Evolutionary conservation across 2,113 vertebrate genomes (phyloP), one percentile per base, ranked within the genome.

Genomic region (Apteryx owenii): DNA sequence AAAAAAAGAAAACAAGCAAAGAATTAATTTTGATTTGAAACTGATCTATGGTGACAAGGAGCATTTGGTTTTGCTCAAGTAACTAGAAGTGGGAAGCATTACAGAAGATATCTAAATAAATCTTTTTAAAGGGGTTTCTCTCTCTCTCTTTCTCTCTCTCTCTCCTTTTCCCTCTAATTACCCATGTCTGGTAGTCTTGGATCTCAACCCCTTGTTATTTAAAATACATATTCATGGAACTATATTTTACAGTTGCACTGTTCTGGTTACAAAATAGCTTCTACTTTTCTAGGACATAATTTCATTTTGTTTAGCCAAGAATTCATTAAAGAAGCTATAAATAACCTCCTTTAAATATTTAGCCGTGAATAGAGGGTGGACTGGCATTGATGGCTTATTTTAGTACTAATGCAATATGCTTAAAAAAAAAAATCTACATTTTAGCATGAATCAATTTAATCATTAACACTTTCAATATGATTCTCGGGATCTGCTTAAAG

Each of bases 281-380:
- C 96, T 95, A 97, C 97, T 98, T 98, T 98, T 98, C 98, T 98
- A 97, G 98, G 98, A 97, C 97, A 98, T 98, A 98, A 98, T 97
- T 98, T 98, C 97, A 98, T 98, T 98, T 98, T 98, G 98, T 98
- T 98, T 98, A 98, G 98, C 97, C 96, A 98, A 98, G 97, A 98
- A 98, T 98, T 98, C 98, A 98, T 98, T 98, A 98, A 98, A 97
- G 97, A 95, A 97, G 97, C 97, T 98, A 98, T 98, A 98, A 98
- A 98, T 98, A 98, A 97, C 98, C 97, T 96, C 96, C 97, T 97
- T 98, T 98, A 98, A 98, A 97, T 97, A 98, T 98, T 98, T 97
- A 98, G 98, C 97, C 86, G 77, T 97, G 98, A 98, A 98, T 95
- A 98, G 98, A 98, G 98, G 98, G 98, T 98, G 97, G 98, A 98